Evolutionary conservation across 1,140 invertebrate species (phyloP).

Genomic region (Drosophila aff.): DNA sequence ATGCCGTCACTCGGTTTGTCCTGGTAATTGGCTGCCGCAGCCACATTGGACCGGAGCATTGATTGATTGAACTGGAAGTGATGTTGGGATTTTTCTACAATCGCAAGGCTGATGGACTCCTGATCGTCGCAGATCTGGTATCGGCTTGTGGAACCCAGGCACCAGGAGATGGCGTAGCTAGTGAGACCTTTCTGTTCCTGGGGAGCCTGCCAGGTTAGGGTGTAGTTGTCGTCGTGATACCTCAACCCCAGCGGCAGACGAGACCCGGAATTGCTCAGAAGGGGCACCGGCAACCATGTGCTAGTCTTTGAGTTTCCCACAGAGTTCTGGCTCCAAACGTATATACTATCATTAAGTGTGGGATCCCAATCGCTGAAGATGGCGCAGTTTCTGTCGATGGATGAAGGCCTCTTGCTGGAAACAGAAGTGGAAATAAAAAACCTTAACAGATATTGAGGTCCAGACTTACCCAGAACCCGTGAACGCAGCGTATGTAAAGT

Average conservation of each 20-base stretch:
- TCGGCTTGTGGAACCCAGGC: neutral
- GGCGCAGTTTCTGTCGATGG: neutral
- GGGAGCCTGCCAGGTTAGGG: conserved; percentile 6
- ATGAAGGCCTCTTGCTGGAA: neutral
- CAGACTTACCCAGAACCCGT: neutral
- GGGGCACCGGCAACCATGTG: neutral
- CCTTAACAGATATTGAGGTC: neutral
- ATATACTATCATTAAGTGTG: neutral
- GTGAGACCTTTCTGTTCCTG: neutral
- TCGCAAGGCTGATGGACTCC: neutral
- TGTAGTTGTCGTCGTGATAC: conserved; percentile 5
- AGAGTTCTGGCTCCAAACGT: conserved; percentile 12
- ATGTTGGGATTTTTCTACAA: neutral
- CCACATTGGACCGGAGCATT: neutral
- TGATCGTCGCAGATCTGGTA: conserved; percentile 10
- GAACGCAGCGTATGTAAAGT: neutral
- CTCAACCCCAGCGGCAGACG: neutral
- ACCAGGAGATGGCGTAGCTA: conserved; percentile 11
- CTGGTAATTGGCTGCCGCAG: neutral
- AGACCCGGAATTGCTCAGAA: neutral
- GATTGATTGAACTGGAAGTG: neutral
- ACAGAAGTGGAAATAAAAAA: too few relatives aligned
- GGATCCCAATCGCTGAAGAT: conserved; percentile 7
- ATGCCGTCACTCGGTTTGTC: conserved; percentile 4
- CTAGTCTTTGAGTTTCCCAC: neutral